Percentiles rank a stretch among this genome's conserved stretches.
phyloP scores from a whole-genome alignment of 2,797 vertebrate species.

The Gallinago stenura region DNA sequence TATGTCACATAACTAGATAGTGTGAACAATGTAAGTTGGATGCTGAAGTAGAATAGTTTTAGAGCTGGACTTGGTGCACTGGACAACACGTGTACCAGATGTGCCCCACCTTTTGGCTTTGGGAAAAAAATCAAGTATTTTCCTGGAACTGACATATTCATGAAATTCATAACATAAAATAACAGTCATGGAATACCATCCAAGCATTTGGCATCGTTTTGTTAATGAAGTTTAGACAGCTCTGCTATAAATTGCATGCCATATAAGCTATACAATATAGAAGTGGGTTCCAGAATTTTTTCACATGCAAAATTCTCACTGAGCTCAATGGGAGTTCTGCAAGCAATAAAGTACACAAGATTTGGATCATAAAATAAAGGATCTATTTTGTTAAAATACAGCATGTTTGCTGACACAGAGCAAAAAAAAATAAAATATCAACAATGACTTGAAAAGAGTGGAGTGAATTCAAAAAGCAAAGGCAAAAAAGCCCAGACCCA shows the following conservation, averaged over 20 bases:
- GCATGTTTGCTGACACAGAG: not conserved
- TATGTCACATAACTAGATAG: not conserved
- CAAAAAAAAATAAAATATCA: not conserved
- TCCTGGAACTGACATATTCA: not conserved
- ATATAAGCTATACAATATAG: fast-evolving
- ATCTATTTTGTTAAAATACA: not conserved
- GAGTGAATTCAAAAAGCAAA: not conserved
- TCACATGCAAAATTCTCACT: not conserved
- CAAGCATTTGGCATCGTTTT: not conserved
- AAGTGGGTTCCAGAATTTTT: not conserved
- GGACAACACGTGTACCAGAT: not conserved
- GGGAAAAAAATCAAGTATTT: not conserved
- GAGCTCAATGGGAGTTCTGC: not conserved
- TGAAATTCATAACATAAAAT: not conserved
- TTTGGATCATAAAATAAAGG: not conserved
- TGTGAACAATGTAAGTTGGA: not conserved
- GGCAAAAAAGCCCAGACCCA: not conserved
- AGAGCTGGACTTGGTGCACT: not conserved
- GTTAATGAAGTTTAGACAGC: not conserved
- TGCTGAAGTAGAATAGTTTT: not conserved
- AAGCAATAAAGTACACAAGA: not conserved
- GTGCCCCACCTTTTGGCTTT: not conserved
- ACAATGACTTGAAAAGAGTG: not conserved
- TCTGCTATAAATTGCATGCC: not conserved
- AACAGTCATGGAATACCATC: not conserved